Percentiles rank a stretch among this genome's conserved stretches.
Conservation (phyloP, 1,140 invertebrate genomes). For the Thereuonema tuberculata region DNA sequence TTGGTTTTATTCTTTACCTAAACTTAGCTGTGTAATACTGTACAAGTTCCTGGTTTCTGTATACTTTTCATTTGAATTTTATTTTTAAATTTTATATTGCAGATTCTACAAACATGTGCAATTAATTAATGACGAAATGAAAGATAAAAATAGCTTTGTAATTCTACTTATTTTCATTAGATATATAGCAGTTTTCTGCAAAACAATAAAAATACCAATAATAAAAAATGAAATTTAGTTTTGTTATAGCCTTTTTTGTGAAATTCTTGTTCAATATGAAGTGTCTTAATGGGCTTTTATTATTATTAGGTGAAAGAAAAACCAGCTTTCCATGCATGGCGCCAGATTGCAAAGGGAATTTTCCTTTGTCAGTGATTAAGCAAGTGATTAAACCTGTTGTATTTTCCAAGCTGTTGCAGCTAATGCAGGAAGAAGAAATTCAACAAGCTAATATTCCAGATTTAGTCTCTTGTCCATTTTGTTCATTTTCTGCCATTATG, state of each 20-base stretch:
- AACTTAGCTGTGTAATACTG: no score
- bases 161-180: no score
- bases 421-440: slow-evolving; percentile 43
- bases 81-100: no score
- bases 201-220: no score
- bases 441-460: slow-evolving; percentile 42
- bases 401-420: slow-evolving; percentile 39
- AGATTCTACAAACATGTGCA: no score
- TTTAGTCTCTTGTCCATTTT: slow-evolving; percentile 47
- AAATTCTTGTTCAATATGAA: not conserved
- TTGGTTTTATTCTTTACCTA: no score
- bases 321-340: not conserved
- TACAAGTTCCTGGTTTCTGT: no score
- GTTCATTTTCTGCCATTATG: slow-evolving; percentile 45
- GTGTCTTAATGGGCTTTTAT: not conserved
- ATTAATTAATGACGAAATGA: no score
- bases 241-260: not conserved
- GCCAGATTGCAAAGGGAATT: slow-evolving; percentile 21
- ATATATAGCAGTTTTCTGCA: no score
- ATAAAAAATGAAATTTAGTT: no score
- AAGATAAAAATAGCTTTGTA: no score
- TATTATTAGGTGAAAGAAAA: not conserved
- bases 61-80: no score
- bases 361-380: slow-evolving; percentile 24
- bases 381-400: slow-evolving; percentile 35